Conservation (phyloP, 2,888 invertebrate species). For the Microctonus hyperodae region DNA sequence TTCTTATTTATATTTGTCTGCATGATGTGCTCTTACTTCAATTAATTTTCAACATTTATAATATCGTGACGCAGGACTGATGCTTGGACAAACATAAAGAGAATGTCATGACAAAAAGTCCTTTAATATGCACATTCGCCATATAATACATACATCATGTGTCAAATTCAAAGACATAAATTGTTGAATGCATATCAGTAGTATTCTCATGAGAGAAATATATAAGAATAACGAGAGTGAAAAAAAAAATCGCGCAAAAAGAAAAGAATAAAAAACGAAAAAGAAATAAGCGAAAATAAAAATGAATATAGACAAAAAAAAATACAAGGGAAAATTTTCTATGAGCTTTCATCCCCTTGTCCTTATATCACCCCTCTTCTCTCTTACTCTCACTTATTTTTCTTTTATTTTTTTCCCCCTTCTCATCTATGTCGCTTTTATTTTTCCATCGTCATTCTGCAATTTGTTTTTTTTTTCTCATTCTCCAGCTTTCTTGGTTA, state of each 20-base stretch:
- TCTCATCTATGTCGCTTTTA: constrained; percentile 18
- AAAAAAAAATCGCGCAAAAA: not conserved
- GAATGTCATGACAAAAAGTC: not conserved
- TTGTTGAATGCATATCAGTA: not conserved
- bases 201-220: not conserved
- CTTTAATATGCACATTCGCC: not conserved
- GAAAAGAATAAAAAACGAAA: not conserved
- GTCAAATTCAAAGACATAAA: not conserved
- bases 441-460: constrained; percentile 21
- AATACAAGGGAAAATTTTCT: not conserved
- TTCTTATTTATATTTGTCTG: not conserved
- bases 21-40: not conserved
- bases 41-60: not conserved
- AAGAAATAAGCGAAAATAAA: not conserved
- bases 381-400: not conserved
- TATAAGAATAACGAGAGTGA: not conserved
- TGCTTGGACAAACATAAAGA: not conserved
- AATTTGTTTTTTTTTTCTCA: constrained; percentile 12
- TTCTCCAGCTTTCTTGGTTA: constrained; percentile 11
- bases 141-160: not conserved
- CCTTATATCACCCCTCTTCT: not conserved
- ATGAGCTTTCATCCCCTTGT: not conserved
- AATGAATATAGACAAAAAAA: not conserved
- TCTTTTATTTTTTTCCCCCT: not conserved
- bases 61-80: not conserved